Evolutionary conservation across 2,797 vertebrate species (phyloP).

Genomic region (Lagorchestes hirsutus): DNA sequence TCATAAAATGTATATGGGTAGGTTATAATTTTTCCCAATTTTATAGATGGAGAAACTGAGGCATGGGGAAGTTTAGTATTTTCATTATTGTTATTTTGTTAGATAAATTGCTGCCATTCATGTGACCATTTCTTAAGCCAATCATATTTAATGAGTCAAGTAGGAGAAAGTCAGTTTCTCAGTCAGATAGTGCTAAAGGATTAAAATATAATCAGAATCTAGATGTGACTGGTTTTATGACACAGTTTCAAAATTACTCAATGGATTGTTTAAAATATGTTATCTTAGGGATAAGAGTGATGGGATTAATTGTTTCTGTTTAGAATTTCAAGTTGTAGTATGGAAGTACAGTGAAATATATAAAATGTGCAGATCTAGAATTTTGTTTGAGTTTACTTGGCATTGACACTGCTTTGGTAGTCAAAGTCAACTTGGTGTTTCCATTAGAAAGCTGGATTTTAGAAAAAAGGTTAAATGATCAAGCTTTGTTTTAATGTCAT

Average conservation of each 20-base stretch:
- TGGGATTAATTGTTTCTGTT: conserved; percentile 24
- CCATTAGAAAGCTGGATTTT: conserved; percentile 71
- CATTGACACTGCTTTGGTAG: background rate
- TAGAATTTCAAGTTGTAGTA: conserved; percentile 61
- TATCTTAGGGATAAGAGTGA: conserved; percentile 42
- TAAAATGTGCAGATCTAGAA: conserved; percentile 61
- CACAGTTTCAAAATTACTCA: conserved; percentile 25
- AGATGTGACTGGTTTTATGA: conserved; percentile 33
- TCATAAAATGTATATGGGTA: conserved; percentile 20
- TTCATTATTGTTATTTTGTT: conserved; percentile 46
- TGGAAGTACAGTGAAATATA: conserved; percentile 67
- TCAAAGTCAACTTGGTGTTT: conserved; percentile 66
- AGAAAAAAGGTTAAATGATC: conserved; percentile 12
- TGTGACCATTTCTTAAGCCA: conserved; percentile 15
- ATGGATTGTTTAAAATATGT: conserved; percentile 14
- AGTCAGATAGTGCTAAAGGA: conserved; percentile 58
- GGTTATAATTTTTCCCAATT: conserved; percentile 44
- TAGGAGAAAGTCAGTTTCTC: conserved; percentile 53
- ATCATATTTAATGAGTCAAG: conserved; percentile 56
- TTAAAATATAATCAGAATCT: conserved; percentile 64
- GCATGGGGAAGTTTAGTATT: conserved; percentile 2
- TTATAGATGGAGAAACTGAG: conserved; percentile 62
- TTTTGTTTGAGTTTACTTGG: conserved; percentile 65
- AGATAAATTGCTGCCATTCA: background rate
- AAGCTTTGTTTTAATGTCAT: background rate